Base-by-base conservation (phyloP, 2,888 invertebrate genomes). In the Lissocephala sabroskyi region DNA sequence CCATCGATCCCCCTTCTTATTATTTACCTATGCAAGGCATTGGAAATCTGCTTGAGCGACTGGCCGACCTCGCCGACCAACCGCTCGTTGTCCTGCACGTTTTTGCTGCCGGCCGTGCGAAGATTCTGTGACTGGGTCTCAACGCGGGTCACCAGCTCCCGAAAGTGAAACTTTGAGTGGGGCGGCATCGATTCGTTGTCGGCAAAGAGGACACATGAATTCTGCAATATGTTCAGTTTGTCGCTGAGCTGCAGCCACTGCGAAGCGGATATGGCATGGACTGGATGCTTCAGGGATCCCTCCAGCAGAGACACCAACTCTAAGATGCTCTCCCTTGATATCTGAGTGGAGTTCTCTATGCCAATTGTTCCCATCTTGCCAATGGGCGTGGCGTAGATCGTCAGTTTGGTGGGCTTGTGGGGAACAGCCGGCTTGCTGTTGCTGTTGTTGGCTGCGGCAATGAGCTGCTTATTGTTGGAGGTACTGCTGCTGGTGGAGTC, bases 121-220 rank as follows among this genome's bases (percentile, higher is more conserved):
- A 92, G 82, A 67, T 89, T 88, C 58, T 89, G 86, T 23, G 90
- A 90, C 79, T 92, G 91, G 10, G 86, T 86, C 79, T 93, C 92
- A 43, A 93, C 86, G 37, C 91, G 87, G 2, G 89, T 89, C 18
- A 92, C 87, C 54, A 92, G 83, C 82, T 93, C 91, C 33, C 94
- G 90, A 80, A 95, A 92, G 71, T 95, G 93, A 84, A 96, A 95
- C 79, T 96, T 92, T 41, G 92, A 91, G 80, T 95, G 94, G 13
- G 95, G 93, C 9, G 94, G 92, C 75, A 93, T 91, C 11, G 88
- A 87, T 51, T 89, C 89, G 59, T 88, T 88, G 66, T 96, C 96
- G 11, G 94, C 93, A 76, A 93, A 94, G 64, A 91, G 90, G 71
- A 91, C 89, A 85, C 96, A 96, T 61, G 92, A 90, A 14, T 90